Conservation (phyloP, 2,113 vertebrate species). For the Nyctereutes procyonoides region DNA sequence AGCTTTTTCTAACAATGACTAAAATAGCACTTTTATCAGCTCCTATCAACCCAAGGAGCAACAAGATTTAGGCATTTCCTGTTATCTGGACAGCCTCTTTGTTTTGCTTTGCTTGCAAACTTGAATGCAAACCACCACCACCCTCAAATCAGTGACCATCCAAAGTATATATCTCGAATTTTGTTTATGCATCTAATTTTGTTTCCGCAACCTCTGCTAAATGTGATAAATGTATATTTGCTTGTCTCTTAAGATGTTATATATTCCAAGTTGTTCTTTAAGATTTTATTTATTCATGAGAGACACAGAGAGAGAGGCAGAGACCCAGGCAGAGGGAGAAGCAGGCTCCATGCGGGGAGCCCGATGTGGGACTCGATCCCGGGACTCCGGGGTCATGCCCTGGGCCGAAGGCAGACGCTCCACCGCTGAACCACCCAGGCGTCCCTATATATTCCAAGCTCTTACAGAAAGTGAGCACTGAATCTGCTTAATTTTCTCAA, state of each 20-base stretch:
- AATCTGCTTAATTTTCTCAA: slow-evolving; percentile 52
- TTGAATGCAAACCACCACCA: too few species aligned
- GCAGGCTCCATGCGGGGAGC: too few species aligned
- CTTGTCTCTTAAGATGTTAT: not conserved
- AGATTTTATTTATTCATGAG: too few species aligned
- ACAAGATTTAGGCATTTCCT: not conserved
- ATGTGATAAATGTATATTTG: not conserved
- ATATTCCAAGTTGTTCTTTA: not conserved
- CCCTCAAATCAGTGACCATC: not conserved
- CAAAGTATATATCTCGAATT: not conserved
- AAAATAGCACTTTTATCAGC: not conserved
- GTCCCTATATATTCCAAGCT: not conserved
- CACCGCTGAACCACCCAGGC: too few species aligned
- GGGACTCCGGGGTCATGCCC: too few species aligned
- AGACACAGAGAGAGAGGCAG: too few species aligned
- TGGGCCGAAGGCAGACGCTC: too few species aligned
- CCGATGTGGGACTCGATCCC: too few species aligned
- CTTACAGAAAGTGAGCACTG: not conserved
- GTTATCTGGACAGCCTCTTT: not conserved
- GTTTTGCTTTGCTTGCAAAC: slow-evolving; percentile 8
- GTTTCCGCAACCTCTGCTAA: not conserved
- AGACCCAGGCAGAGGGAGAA: too few species aligned
- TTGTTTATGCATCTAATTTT: not conserved
- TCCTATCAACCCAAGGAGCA: not conserved
- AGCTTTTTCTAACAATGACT: not conserved